Evolutionary conservation across 2,888 invertebrate genomes (phyloP), one percentile per base, ranked within the genome.

Genomic region (Synergus laeviventris): DNA sequence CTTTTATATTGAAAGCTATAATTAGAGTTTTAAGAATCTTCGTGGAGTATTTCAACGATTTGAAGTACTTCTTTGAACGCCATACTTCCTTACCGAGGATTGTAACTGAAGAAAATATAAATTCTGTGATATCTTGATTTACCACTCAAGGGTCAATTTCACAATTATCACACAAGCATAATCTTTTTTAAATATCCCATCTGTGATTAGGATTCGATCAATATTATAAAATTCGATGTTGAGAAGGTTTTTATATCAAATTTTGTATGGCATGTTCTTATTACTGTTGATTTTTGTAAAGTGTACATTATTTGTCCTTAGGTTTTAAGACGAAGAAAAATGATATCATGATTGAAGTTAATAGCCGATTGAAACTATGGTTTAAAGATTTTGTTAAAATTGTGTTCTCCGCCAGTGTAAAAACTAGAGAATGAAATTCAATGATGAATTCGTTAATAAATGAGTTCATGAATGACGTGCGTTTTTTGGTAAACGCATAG

Each of bases 401-500:
- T 31, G 7, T 31, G 31, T 31, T 31, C 7, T 31, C 5, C 39
- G 11, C 11, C n/a, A 12, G 18, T 8, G 54, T 2, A 16, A n/a
- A 38, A 62, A 36, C 11, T 9, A 31, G 38, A 36, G 11, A 62
- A 62, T 62, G 62, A 61, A 61, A 36, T 61, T 61, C n/a, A n/a
- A 61, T 36, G 7, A 14, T 31, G 79, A 83, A 78, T 81, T 80
- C 16, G 45, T 49, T 16, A 49, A 49, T 49, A 49, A 49, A 14
- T 31, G 3, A 83, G 5, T 31, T 80, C 16, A 16, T 14, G 45
- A 54, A 18, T 54, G 9, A 3, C 54, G 54, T 54, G 18, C 54
- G 18, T 18, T 54, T 49, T 54, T 54, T n/a, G 16, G 9, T 54
- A 18, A 18, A 9, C 31, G 60, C 16, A 87, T 86, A 88, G 88